A percentile compares a stretch with the other conserved stretches of the same genome.
Evolutionary conservation across 2,113 vertebrate species (phyloP).

Genomic region (Abramis brama): DNA sequence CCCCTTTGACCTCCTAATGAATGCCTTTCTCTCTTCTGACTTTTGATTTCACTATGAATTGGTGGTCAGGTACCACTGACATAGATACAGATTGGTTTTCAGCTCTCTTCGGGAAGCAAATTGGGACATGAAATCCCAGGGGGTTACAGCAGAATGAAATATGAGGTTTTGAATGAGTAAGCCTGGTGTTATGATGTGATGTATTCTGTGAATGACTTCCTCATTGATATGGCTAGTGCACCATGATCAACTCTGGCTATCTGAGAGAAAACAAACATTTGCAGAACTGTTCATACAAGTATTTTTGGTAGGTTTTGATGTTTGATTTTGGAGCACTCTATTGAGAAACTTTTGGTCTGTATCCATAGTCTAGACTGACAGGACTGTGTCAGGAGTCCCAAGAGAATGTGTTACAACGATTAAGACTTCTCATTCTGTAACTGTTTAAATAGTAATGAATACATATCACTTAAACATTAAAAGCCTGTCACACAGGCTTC

Average conservation of each 20-base stretch:
- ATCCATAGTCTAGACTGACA: too few species aligned
- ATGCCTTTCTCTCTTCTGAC: conserved; percentile 4
- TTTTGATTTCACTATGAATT: conserved; percentile 5
- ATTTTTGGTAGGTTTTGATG: neutral
- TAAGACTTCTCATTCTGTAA: neutral
- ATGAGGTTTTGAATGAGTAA: conserved; percentile 22
- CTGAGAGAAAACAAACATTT: neutral
- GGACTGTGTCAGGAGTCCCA: neutral
- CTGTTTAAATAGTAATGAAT: neutral
- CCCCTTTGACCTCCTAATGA: neutral
- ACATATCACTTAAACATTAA: conserved; percentile 10
- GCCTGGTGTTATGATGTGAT: neutral
- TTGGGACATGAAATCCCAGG: conserved; percentile 1
- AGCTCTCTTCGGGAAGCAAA: neutral
- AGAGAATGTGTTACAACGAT: neutral
- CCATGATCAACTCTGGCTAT: neutral
- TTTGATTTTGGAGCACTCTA: neutral
- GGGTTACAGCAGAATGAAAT: conserved; percentile 28
- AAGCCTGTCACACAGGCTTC: neutral
- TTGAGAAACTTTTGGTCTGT: neutral
- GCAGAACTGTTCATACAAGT: neutral
- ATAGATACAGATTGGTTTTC: conserved; percentile 32
- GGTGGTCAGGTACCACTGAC: conserved; percentile 21
- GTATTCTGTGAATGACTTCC: too few species aligned
- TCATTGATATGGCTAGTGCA: too few species aligned